Evolutionary conservation across 2,888 invertebrate genomes (phyloP).

Genomic region (Diarsia brunnea): DNA sequence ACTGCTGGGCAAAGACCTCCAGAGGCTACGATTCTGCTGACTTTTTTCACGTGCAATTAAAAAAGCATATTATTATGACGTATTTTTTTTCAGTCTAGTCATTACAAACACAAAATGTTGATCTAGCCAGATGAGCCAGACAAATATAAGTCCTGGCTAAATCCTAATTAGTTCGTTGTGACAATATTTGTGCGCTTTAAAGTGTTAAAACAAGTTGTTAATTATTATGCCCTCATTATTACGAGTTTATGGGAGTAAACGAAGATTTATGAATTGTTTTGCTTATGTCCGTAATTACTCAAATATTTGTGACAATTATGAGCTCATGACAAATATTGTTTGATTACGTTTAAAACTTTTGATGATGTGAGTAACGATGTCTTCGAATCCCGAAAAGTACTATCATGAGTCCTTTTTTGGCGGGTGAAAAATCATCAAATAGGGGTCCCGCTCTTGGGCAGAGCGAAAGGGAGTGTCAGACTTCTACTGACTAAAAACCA

Average conservation of each 20-base stretch:
- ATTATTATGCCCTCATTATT: constrained; percentile 33
- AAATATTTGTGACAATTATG: background rate
- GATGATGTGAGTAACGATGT: background rate
- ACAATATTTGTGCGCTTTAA: constrained; percentile 3
- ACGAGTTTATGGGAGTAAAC: constrained; percentile 12
- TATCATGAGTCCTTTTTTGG: background rate
- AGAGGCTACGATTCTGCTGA: too few species aligned
- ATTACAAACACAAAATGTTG: background rate
- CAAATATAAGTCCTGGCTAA: background rate
- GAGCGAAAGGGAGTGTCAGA: too few species aligned
- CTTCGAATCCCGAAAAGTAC: background rate
- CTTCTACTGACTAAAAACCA: too few species aligned
- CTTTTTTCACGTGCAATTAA: background rate
- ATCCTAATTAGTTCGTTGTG: constrained; percentile 19
- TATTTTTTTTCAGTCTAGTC: background rate
- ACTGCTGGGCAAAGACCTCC: too few species aligned
- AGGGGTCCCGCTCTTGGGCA: too few species aligned
- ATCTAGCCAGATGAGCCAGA: background rate
- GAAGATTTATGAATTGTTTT: background rate
- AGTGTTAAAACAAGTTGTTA: constrained; percentile 24
- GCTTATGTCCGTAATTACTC: background rate
- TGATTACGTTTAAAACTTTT: background rate
- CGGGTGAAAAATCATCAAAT: too few species aligned
- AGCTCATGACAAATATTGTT: background rate
- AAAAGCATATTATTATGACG: too few species aligned